Base-by-base conservation (phyloP, 2,888 invertebrate species). In the Erebia epiphron region DNA sequence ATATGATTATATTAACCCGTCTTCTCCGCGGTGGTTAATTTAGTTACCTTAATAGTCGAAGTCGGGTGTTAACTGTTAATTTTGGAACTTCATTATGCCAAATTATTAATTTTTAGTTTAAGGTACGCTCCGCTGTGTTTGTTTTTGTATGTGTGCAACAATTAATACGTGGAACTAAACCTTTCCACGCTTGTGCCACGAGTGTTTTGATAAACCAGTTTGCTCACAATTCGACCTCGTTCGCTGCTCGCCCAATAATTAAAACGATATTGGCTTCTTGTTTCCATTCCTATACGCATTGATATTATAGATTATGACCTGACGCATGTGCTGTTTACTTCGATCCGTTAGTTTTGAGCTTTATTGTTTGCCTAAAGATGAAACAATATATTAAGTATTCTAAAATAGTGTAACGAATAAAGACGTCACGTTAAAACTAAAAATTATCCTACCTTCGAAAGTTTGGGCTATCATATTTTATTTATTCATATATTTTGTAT, bases 241-340 rank as follows among this genome's bases (percentile, higher is more conserved):
- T 81, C 79, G 81, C 81, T 81, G 81, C 80, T 85, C 88, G 86
- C 85, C 82, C 85, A 89, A 89, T 90, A 89, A 92, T 89, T 90
- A 89, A 89, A 86, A 82, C 86, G 81, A 87, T 86, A 90, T 89
- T 90, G 89, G 83, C 86, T 85, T 90, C 89, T 92, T 91, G 89
- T 83, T 87, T 86, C 80, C 86, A 86, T 87, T 89, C 83, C 83
- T 86, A 7, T 35, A 80, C 79, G 77, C 73, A 73, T 73, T 73
- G 75, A 83, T 82, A 84, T 87, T 82, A 84, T 87, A 86, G 84
- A 88, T 86, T 78, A 79, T 82, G 80, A 84, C 80, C 82, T 56
- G 67, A 78, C 62, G 69, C 64, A n/a, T 65, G 68, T 9, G 58
- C 35, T 67, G 60, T 63, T 73, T 74, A 73, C 66, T 72, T 71